Percentiles rank a stretch among this genome's conserved stretches.
phyloP scores from a whole-genome alignment of 2,888 invertebrate species.

The Mylabris sibirica region DNA sequence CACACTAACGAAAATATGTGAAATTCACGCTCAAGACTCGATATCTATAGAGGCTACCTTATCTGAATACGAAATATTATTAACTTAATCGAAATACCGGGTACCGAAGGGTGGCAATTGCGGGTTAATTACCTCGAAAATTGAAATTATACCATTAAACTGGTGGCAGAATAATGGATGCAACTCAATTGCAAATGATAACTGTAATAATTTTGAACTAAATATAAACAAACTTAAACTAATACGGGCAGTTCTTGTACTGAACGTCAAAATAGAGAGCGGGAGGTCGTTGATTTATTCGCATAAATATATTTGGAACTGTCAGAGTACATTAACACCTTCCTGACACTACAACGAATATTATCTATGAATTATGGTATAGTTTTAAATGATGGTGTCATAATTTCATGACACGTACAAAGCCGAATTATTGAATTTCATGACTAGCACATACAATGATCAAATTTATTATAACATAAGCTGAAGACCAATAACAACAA shows the following conservation, averaged over 20 bases:
- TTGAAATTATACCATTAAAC: not conserved
- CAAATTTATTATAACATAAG: not conserved
- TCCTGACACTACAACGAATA: not conserved
- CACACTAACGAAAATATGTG: too few relatives aligned
- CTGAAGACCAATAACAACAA: not conserved
- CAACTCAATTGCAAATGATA: not conserved
- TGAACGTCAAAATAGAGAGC: not conserved
- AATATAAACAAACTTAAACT: not conserved
- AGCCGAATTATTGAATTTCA: not conserved
- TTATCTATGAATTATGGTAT: not conserved
- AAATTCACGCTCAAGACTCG: too few relatives aligned
- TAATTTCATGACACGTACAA: not conserved
- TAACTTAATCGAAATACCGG: too few relatives aligned
- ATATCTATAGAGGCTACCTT: too few relatives aligned
- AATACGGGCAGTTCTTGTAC: not conserved
- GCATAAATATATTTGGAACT: not conserved
- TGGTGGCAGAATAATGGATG: not conserved
- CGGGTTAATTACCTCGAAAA: not conserved
- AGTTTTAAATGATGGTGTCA: not conserved
- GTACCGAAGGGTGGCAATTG: too few relatives aligned
- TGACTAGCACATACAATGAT: not conserved
- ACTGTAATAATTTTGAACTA: not conserved
- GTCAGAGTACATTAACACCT: slow-evolving; percentile 3
- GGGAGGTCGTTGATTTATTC: slow-evolving; percentile 1
- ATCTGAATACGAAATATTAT: too few relatives aligned